phyloP scores from a whole-genome alignment of 2,888 invertebrate genomes.

The Nomada fabriciana region DNA sequence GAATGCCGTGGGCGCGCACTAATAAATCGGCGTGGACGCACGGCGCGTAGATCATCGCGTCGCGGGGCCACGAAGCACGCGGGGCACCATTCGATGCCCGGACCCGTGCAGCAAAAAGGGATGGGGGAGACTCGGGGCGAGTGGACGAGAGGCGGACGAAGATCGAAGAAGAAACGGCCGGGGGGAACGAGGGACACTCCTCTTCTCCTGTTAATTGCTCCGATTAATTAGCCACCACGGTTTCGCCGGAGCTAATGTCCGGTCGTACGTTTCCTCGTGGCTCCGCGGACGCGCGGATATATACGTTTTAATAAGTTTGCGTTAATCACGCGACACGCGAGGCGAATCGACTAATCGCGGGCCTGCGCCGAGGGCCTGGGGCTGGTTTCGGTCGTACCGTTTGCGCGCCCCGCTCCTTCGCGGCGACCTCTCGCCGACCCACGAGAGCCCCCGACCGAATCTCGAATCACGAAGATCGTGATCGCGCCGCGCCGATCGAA shows the following conservation, averaged over 20 bases:
- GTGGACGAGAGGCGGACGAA: conserved; percentile 22
- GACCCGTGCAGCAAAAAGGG: not conserved
- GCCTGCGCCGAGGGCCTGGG: not conserved
- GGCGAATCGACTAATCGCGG: conserved; percentile 60
- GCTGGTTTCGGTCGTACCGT: conserved; percentile 2
- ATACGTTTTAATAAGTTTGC: conserved; percentile 75
- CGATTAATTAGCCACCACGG: conserved; percentile 82
- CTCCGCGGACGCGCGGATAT: conserved; percentile 66
- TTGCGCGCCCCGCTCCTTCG: not conserved
- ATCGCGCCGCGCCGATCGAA: conserved; percentile 71
- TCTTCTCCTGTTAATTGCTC: conserved; percentile 80
- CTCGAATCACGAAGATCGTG: conserved; percentile 52
- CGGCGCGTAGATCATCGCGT: conserved; percentile 79
- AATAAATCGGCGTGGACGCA: conserved; percentile 75
- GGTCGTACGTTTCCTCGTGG: conserved; percentile 76
- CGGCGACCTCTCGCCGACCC: conserved; percentile 13
- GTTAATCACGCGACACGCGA: conserved; percentile 75
- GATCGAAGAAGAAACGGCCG: conserved; percentile 37
- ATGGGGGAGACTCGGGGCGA: too few relatives aligned
- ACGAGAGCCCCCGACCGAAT: conserved; percentile 14
- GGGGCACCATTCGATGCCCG: conserved; percentile 51
- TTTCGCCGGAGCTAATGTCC: conserved; percentile 78
- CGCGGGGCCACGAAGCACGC: conserved; percentile 70
- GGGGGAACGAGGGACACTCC: conserved; percentile 30
- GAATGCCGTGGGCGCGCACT: conserved; percentile 70